Evolutionary conservation across 2,797 vertebrate species (phyloP), one percentile per base, ranked within the genome.

Genomic region (Aplochiton taeniatus): DNA sequence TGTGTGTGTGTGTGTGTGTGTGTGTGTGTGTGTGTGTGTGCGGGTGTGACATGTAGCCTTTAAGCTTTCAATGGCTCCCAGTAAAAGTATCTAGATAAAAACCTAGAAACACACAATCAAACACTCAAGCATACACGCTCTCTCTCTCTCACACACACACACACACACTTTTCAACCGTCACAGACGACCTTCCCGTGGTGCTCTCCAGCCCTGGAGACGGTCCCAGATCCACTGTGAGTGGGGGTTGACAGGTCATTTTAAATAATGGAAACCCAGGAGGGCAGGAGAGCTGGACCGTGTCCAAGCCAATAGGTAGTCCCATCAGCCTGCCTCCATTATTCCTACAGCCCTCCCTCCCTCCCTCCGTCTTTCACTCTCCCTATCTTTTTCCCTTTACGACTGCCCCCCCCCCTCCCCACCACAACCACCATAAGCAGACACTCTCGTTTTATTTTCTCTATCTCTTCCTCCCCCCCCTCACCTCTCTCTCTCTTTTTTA

Each of bases 251-350:
- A 63, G 68, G 65, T 81, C 11, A 74, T 74, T 83, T 84, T 67
- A 80, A 85, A 86, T 84, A 85, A 83, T 85, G 82, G 84, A 88
- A 88, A 87, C 68, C 74, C 14, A 64, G 65, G 59, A 31, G 31
- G 76, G 77, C 64, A 56, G 62, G 75, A 64, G 69, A 79, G 64
- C 63, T 54, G 72, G 69, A 64, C 72, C 79, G 31, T 31, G 45
- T 59, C 89, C 89, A 89, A 75, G 86, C 78, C 83, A 89, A 82
- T 72, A 85, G 86, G 87, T 87, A 86, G 86, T 85, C 86, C 87
- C 87, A 84, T 82, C 67, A 81, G 73, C 75, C 83, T 75, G 81
- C 79, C 16, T 46, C 31, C 31, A 6, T 31, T 6, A 6, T 2
- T 31, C 31, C 31, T 31, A 3, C 31, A 31, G 31, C 31, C 31